Evolutionary conservation across 2,888 invertebrate genomes (phyloP).

Genomic region (Polydrusus pterygomalis): DNA sequence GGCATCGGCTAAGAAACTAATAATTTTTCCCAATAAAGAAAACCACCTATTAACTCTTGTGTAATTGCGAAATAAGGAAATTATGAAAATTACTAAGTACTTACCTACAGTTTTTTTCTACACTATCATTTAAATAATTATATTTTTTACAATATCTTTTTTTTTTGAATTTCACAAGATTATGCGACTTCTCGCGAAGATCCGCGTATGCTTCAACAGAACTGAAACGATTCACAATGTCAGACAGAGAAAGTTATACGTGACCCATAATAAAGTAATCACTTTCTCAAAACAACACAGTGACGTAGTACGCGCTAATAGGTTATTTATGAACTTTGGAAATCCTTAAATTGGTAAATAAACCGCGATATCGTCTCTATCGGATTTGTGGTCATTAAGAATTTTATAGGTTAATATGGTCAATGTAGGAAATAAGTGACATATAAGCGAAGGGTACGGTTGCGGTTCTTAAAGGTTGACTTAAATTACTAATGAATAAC

Average conservation of each 20-base stretch:
- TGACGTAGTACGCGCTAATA: constrained; percentile 56
- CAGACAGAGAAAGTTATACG: constrained; percentile 62
- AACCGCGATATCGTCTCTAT: background rate
- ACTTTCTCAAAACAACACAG: constrained; percentile 64
- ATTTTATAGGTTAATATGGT: no score
- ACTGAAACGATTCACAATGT: constrained; percentile 36
- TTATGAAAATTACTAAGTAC: background rate
- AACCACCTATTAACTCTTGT: background rate
- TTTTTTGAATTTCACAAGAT: constrained; percentile 8
- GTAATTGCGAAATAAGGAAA: background rate
- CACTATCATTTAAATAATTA: constrained; percentile 5
- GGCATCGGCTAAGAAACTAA: no score
- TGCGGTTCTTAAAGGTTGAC: no score
- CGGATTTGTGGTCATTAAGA: no score
- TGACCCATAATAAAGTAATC: constrained; percentile 64
- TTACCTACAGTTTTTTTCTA: constrained; percentile 2
- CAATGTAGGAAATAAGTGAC: no score
- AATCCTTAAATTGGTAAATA: constrained; percentile 6
- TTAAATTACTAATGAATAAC: no score
- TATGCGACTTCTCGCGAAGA: constrained; percentile 18
- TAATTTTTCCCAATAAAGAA: background rate
- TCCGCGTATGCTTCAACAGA: constrained; percentile 40
- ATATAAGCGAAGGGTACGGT: no score
- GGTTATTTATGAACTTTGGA: constrained; percentile 19
- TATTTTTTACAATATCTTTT: constrained; percentile 3